Evolutionary conservation across 1,140 invertebrate genomes (phyloP), one percentile per base, ranked within the genome.

Genomic region (Cepaea nemoralis): DNA sequence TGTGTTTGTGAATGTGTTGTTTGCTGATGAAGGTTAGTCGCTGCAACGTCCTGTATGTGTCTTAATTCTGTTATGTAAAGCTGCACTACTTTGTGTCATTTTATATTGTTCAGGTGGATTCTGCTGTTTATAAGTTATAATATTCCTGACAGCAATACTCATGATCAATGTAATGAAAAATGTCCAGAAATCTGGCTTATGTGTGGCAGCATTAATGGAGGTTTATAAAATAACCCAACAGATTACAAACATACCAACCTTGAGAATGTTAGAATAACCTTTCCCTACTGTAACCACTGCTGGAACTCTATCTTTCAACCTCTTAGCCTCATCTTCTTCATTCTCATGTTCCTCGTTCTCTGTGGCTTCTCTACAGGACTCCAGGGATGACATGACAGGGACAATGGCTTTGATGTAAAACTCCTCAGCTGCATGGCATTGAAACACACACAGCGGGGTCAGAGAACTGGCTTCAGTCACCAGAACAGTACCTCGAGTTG

Each of bases 401-500:
- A 89, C 77, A 67, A 90, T 87, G 40, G 75, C 74, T 45, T 86
- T 86, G 74, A 88, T 80, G 80, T 86, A 88, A 74, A 88, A 89
- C 50, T 89, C 89, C 31, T 87, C 85, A 55, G 77, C 83, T 35
- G 77, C 77, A 83, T 90, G 89, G 80, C 86, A 87, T 45, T 82
- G 85, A 74, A 90, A 87, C 14, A 87, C 75, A 70, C 84, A 85
- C 22, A 83, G 84, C 0, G 86, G 86, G 16, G 82, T 42, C n/a
- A 90, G 80, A 12, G 84, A 83, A 2, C 80, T 31, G 0, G 86
- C 84, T 45, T 89, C 87, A 8, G 88, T 86, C 0, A 90, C 85
- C 48, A 90, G 87, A 16, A 90, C 71, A 83, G 84, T 85, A 14
- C 89, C 89, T 67, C 82, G 87, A 19, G 89, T 90, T 35, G 88